Conservation (phyloP, 2,888 invertebrate species). For the Drosophila picticornis region DNA sequence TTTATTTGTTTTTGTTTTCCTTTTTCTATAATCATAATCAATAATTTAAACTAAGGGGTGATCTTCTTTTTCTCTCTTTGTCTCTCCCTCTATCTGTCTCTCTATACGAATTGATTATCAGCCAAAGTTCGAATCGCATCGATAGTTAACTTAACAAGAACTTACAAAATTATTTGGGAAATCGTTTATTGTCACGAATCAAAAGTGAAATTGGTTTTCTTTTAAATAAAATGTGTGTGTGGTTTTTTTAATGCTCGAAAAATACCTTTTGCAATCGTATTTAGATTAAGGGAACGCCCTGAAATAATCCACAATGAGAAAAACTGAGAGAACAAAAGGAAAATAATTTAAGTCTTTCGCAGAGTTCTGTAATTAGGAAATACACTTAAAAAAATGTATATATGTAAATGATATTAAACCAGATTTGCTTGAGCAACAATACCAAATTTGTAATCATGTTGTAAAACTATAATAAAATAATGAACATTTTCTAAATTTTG, state of each 20-base stretch:
- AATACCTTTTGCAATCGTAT: conserved; percentile 36
- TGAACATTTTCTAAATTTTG: background rate
- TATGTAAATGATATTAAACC: background rate
- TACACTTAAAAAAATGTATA: background rate
- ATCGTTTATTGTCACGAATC: conserved; percentile 74
- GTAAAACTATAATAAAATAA: background rate
- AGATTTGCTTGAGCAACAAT: background rate
- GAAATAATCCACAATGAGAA: conserved; percentile 32
- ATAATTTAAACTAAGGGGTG: conserved; percentile 47
- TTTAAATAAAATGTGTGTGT: conserved; percentile 27
- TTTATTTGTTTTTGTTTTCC: conserved; percentile 26
- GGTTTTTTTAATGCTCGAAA: conserved; percentile 33
- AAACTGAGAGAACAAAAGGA: background rate
- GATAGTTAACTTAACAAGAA: conserved; percentile 61
- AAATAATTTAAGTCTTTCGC: background rate
- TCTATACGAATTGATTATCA: conserved; percentile 41
- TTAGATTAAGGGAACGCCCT: background rate
- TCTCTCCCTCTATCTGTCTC: background rate
- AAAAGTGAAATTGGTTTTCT: conserved; percentile 24
- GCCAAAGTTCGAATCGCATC: conserved; percentile 33
- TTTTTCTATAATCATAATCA: conserved; percentile 39
- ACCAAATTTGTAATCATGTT: background rate
- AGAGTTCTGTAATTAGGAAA: background rate
- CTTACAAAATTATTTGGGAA: conserved; percentile 53
- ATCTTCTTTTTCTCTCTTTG: conserved; percentile 13